Conservation (phyloP, 2,888 invertebrate genomes). For the Pyrochroa serraticornis region DNA sequence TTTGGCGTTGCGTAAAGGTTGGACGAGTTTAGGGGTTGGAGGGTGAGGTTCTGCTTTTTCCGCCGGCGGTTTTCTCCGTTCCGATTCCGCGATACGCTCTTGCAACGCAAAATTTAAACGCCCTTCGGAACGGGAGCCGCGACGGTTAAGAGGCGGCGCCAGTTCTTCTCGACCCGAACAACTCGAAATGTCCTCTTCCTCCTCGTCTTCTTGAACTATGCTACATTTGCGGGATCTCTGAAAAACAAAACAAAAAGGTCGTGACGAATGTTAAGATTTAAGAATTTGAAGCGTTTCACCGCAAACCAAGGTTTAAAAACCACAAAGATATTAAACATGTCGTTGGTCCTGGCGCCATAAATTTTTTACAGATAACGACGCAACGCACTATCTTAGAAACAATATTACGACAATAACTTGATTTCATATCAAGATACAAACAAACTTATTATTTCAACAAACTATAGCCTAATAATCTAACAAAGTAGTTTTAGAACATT, state of each 20-base stretch:
- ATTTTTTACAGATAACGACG: too few species aligned
- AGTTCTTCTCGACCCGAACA: constrained; percentile 66
- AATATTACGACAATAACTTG: too few species aligned
- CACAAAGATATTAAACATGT: too few species aligned
- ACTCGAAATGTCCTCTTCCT: constrained; percentile 76
- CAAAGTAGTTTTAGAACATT: too few species aligned
- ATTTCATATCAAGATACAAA: too few species aligned
- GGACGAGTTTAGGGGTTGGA: constrained; percentile 38
- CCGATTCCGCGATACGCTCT: constrained; percentile 65
- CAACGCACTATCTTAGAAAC: too few species aligned
- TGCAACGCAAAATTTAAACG: constrained; percentile 74
- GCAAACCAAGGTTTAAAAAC: neutral
- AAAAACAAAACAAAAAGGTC: constrained; percentile 46
- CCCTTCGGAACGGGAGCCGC: constrained; percentile 82
- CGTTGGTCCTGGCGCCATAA: too few species aligned
- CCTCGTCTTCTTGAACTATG: constrained; percentile 92
- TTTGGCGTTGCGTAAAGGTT: constrained; percentile 48
- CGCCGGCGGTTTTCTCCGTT: constrained; percentile 58
- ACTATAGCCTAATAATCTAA: too few species aligned
- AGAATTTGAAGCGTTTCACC: neutral
- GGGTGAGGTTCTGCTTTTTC: constrained; percentile 27
- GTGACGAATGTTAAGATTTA: too few species aligned
- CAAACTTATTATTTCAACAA: too few species aligned
- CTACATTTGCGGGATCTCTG: constrained; percentile 84
- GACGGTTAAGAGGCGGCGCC: constrained; percentile 63